Evolutionary conservation across 92 coral and sea anemone genomes (phyloP).

Genomic region (Chrysogorgia sp.): DNA sequence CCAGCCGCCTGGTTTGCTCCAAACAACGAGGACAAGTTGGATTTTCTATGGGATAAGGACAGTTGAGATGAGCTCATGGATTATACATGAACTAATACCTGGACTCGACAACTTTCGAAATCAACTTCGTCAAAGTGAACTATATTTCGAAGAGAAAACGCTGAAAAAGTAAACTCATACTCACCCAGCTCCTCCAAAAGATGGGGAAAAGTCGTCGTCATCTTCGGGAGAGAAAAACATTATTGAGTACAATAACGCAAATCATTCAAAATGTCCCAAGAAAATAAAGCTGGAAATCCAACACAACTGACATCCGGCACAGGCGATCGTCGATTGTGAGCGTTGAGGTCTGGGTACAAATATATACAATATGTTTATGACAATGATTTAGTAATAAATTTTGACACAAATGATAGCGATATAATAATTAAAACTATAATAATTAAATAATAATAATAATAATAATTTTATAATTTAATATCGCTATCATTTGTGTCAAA

Average conservation of each 20-base stretch:
- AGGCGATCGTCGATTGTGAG: too few relatives aligned
- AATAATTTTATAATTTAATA: too few relatives aligned
- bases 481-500: too few relatives aligned
- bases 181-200: conserved; percentile 49
- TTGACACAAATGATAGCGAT: too few relatives aligned
- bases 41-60: conserved; percentile 59
- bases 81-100: background rate
- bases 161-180: background rate
- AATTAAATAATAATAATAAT: too few relatives aligned
- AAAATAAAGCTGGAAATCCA: too few relatives aligned
- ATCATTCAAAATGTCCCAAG: background rate
- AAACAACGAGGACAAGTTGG: conserved; percentile 89
- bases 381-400: too few relatives aligned
- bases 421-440: too few relatives aligned
- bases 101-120: background rate
- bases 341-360: too few relatives aligned
- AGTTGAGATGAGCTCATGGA: too few relatives aligned
- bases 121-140: background rate
- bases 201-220: conserved; percentile 37
- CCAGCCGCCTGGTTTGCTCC: conserved; percentile 91
- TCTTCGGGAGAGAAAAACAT: conserved; percentile 41
- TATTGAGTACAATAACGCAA: background rate
- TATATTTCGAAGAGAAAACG: background rate
- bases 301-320: too few relatives aligned
- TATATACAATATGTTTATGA: too few relatives aligned